These are phyloP conservation scores for Otolemur crassicaudatus DNA, from an alignment of 2,797 vertebrate genomes.

Conservation along the genomic window DNA sequence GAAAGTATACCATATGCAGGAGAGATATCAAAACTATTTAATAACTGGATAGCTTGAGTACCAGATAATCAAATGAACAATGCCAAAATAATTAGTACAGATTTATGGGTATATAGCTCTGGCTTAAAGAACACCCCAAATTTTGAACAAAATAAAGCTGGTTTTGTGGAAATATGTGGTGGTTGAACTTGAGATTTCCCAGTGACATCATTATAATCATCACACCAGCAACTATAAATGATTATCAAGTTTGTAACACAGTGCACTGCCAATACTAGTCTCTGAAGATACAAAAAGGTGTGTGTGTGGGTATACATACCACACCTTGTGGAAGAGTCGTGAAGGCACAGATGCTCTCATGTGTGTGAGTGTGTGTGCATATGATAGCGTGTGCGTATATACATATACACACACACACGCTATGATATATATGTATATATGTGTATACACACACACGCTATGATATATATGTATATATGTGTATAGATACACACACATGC, in stretches of 20 bases:
- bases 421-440: too few relatives aligned
- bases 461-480: too few relatives aligned
- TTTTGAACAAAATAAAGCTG: neutral
- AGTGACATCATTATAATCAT: neutral
- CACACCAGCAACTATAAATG: neutral
- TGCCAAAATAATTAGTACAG: neutral
- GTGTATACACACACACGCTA: neutral
- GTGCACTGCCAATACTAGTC: neutral
- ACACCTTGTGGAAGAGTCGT: neutral
- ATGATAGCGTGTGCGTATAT: too few relatives aligned
- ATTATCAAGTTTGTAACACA: conserved; percentile 11
- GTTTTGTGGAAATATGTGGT: neutral
- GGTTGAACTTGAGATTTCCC: conserved; percentile 19
- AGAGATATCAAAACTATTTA: conserved; percentile 3
- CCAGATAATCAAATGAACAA: neutral
- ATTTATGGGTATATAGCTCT: neutral
- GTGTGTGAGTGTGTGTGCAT: too few relatives aligned
- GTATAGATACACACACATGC: too few relatives aligned
- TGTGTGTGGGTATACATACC: neutral
- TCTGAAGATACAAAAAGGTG: neutral
- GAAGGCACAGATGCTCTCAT: neutral
- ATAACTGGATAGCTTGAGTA: neutral
- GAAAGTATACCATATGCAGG: neutral
- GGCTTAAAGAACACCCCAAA: neutral
- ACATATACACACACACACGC: too few relatives aligned